phyloP scores from a whole-genome alignment of 2,888 invertebrate species.

The Silvanus unidentatus region DNA sequence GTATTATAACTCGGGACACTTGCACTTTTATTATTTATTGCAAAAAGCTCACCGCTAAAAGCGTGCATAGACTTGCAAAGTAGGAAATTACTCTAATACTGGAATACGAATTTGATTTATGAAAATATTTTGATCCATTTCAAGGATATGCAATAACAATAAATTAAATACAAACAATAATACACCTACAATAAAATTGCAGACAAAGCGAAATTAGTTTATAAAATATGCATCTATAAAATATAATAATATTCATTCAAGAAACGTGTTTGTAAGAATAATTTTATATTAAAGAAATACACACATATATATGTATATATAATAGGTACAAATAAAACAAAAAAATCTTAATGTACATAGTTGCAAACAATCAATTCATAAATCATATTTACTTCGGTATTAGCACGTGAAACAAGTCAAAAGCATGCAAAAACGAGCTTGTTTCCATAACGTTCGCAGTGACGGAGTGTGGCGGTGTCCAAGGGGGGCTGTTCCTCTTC shows the following conservation, averaged over 20 bases:
- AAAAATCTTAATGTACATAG: neutral
- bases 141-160: conserved; percentile 18
- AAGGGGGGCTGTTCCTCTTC: too few species aligned
- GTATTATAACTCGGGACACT: too few species aligned
- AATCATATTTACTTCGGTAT: conserved; percentile 18
- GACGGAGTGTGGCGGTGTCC: neutral
- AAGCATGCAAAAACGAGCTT: neutral
- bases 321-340: too few species aligned
- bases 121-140: conserved; percentile 15
- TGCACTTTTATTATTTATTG: too few species aligned
- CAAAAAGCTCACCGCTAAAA: too few species aligned
- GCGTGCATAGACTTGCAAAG: too few species aligned
- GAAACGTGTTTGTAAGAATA: neutral
- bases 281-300: too few species aligned
- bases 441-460: neutral
- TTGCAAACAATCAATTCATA: conserved; percentile 20
- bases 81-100: too few species aligned
- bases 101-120: too few species aligned
- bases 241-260: neutral
- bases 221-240: conserved; percentile 13
- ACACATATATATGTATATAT: too few species aligned
- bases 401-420: conserved; percentile 14
- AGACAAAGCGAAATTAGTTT: conserved; percentile 8
- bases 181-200: conserved; percentile 11
- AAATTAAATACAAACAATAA: conserved; percentile 15